Conservation (phyloP, 1,140 invertebrate genomes). For the Aphaenogaster rudis region DNA sequence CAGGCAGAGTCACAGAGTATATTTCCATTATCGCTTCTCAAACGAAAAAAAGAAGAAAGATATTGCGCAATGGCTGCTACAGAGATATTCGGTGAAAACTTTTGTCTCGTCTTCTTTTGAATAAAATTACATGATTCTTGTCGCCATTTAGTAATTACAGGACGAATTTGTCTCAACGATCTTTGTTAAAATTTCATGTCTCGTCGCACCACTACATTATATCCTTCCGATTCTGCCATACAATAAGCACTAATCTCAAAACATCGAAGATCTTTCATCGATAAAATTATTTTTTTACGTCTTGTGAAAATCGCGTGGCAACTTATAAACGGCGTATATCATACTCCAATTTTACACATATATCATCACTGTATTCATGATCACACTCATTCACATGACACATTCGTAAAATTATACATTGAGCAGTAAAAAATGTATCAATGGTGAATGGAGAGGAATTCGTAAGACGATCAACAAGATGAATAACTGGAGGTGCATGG, state of each 20-base stretch:
- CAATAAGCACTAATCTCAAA: conserved; percentile 49
- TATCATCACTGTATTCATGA: conserved; percentile 55
- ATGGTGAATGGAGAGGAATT: conserved; percentile 52
- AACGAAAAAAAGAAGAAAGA: neutral
- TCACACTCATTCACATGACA: conserved; percentile 51
- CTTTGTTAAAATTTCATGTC: conserved; percentile 56
- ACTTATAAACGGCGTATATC: conserved; percentile 28
- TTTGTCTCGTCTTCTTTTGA: conserved; percentile 50
- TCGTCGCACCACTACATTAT: neutral
- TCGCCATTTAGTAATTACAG: conserved; percentile 47
- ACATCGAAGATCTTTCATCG: conserved; percentile 50
- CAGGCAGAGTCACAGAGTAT: neutral
- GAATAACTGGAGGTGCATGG: conserved; percentile 53
- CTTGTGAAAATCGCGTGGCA: neutral
- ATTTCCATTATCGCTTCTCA: neutral
- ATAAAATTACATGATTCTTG: conserved; percentile 64
- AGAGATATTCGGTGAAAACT: conserved; percentile 28
- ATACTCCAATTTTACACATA: conserved; percentile 35
- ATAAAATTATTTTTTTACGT: conserved; percentile 41
- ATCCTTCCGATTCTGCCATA: conserved; percentile 28
- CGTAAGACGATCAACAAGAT: conserved; percentile 35
- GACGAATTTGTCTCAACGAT: conserved; percentile 49
- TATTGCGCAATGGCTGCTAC: conserved; percentile 4
- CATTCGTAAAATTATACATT: conserved; percentile 66
- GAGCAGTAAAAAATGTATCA: conserved; percentile 58